Percentiles rank a stretch among this genome's conserved stretches.
These are phyloP conservation scores for Gnathonemus longibarbis DNA, from an alignment of 2,113 vertebrate species.

Conservation along the genomic window DNA sequence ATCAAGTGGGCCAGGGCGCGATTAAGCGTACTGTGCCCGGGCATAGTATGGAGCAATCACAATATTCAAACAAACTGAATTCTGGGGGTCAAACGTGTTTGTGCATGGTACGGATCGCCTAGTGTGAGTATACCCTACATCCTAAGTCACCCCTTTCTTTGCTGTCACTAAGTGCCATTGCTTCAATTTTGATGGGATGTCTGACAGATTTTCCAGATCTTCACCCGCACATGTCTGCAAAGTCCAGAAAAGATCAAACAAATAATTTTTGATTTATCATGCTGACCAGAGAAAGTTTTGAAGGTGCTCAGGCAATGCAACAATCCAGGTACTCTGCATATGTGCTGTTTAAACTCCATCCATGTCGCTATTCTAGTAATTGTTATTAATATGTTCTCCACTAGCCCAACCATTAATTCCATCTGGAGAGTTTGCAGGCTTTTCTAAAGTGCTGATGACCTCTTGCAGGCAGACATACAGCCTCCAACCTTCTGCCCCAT, in stretches of 20 bases:
- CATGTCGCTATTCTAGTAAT: background rate
- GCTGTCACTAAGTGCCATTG: background rate
- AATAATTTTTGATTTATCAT: background rate
- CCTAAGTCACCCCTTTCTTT: background rate
- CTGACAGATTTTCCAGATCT: background rate
- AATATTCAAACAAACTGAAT: no score
- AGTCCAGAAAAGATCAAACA: background rate
- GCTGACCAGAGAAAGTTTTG: background rate
- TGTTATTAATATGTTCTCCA: background rate
- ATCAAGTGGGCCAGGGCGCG: no score
- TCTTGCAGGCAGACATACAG: constrained; percentile 50
- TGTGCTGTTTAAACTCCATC: background rate
- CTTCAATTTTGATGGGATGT: background rate
- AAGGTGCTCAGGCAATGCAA: background rate
- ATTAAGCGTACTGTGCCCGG: no score
- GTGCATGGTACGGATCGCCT: background rate
- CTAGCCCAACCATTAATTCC: background rate
- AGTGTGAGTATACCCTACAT: background rate
- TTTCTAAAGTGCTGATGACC: constrained; percentile 48
- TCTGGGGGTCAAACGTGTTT: background rate
- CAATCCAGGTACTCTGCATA: background rate
- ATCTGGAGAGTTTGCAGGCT: background rate
- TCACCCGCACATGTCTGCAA: background rate
- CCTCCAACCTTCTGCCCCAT: background rate
- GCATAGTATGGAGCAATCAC: no score